Evolutionary conservation across 2,888 invertebrate species (phyloP).

Genomic region (Ephialtes manifestator): DNA sequence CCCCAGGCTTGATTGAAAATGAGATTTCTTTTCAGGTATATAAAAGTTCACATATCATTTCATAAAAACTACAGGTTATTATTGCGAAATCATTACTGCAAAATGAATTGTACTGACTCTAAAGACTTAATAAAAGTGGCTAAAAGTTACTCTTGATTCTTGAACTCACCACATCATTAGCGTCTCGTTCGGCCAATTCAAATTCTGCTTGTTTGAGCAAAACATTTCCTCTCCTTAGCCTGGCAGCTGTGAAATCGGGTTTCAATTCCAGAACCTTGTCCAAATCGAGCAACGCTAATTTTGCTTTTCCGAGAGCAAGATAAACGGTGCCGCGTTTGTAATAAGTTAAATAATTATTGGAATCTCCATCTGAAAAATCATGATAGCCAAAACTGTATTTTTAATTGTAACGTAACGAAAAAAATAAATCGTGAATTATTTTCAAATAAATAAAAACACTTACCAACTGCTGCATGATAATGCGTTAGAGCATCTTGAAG

Average conservation of each 20-base stretch:
- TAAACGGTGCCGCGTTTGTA: slow-evolving; percentile 98
- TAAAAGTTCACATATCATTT: no score
- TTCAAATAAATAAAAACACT: slow-evolving; percentile 81
- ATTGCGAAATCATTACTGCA: no score
- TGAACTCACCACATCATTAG: slow-evolving; percentile 92
- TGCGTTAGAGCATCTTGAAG: slow-evolving; percentile 98
- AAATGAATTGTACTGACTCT: no score
- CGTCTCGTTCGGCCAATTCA: slow-evolving; percentile 93
- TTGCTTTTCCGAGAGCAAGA: slow-evolving; percentile 97
- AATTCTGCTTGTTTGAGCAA: slow-evolving; percentile 96
- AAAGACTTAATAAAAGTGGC: no score
- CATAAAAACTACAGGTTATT: no score
- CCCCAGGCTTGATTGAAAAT: no score
- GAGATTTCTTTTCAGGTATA: no score
- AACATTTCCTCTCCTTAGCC: slow-evolving; percentile 94
- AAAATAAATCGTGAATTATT: neutral
- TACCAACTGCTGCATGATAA: slow-evolving; percentile 99
- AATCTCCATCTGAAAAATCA: slow-evolving; percentile 96
- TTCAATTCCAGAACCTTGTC: slow-evolving; percentile 97
- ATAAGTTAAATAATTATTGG: slow-evolving; percentile 97
- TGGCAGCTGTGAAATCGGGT: slow-evolving; percentile 97
- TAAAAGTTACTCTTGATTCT: neutral
- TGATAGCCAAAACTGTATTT: neutral
- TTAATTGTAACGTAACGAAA: neutral
- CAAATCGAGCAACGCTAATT: slow-evolving; percentile 97